A percentile compares a stretch with the other conserved stretches of the same genome.
These are phyloP conservation scores for Triplophysa tibetana DNA, from an alignment of 2,113 vertebrate genomes.

Conservation along the genomic window DNA sequence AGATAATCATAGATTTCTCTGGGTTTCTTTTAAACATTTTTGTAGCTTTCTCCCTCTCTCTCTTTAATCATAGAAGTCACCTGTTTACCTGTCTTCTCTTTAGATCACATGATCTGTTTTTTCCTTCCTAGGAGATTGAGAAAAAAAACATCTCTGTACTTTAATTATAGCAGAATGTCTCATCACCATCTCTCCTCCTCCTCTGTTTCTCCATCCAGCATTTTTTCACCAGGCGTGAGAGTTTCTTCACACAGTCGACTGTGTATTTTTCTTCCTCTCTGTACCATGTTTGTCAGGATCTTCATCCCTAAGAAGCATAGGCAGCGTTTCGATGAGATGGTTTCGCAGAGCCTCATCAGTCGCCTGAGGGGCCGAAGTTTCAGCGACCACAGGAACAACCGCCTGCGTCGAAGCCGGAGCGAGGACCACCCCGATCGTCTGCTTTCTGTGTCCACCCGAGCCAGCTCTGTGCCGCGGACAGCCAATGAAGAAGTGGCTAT, in stretches of 20 bases:
- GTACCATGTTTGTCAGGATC: constrained; percentile 80
- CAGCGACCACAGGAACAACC: constrained; percentile 78
- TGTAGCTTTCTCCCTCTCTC: neutral
- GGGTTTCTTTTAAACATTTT: no score
- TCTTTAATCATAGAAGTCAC: neutral
- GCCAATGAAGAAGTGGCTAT: constrained; percentile 76
- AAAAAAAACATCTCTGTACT: neutral
- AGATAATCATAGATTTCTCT: no score
- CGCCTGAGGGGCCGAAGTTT: constrained; percentile 86
- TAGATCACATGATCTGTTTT: neutral
- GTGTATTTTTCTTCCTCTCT: constrained; percentile 12
- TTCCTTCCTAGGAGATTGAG: neutral
- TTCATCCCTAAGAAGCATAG: constrained; percentile 98
- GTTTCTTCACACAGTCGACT: neutral
- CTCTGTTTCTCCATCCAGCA: neutral
- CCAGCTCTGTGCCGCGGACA: constrained; percentile 88
- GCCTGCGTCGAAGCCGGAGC: constrained; percentile 89
- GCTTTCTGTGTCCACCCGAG: constrained; percentile 86
- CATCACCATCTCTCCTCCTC: neutral
- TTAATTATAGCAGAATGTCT: constrained; percentile 11
- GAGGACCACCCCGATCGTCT: constrained; percentile 92
- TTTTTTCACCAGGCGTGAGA: neutral
- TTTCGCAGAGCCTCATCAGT: constrained; percentile 92
- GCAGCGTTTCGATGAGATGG: constrained; percentile 94
- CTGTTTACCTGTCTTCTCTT: neutral